phyloP scores from a whole-genome alignment of 2,797 vertebrate genomes.

The Furcifer pardalis region DNA sequence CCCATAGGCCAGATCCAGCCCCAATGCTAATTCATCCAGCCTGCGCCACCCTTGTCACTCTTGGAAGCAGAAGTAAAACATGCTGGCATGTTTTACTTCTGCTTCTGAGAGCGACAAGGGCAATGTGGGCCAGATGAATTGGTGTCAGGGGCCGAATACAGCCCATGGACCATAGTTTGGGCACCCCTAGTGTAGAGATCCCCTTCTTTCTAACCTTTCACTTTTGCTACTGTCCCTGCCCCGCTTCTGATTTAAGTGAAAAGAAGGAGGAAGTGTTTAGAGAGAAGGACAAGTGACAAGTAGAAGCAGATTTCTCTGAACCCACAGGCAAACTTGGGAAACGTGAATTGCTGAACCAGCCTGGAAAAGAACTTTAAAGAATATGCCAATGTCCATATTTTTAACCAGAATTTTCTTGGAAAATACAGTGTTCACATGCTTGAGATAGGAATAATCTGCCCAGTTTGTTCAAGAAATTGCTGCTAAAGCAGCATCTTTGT shows the following conservation, averaged over 20 bases:
- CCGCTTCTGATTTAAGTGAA: not conserved
- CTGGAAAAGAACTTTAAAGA: not conserved
- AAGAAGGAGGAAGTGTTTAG: not conserved
- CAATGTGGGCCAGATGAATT: too few relatives aligned
- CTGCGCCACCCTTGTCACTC: too few relatives aligned
- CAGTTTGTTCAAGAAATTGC: not conserved
- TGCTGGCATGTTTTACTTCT: too few relatives aligned
- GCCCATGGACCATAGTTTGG: too few relatives aligned
- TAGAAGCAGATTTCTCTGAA: not conserved
- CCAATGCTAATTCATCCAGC: too few relatives aligned
- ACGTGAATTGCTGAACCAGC: not conserved
- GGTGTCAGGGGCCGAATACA: too few relatives aligned
- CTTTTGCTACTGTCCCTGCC: not conserved
- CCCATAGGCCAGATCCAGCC: too few relatives aligned
- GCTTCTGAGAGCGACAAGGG: too few relatives aligned
- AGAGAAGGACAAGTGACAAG: not conserved
- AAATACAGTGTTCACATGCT: not conserved
- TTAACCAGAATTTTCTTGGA: not conserved
- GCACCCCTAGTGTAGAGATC: not conserved
- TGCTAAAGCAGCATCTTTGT: not conserved
- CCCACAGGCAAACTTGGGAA: not conserved
- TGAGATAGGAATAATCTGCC: not conserved
- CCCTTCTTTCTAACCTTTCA: not conserved
- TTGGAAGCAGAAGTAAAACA: too few relatives aligned
- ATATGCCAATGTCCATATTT: too few relatives aligned